Evolutionary conservation across 2,888 invertebrate species (phyloP).

Genomic region (Epinotia bilunana): DNA sequence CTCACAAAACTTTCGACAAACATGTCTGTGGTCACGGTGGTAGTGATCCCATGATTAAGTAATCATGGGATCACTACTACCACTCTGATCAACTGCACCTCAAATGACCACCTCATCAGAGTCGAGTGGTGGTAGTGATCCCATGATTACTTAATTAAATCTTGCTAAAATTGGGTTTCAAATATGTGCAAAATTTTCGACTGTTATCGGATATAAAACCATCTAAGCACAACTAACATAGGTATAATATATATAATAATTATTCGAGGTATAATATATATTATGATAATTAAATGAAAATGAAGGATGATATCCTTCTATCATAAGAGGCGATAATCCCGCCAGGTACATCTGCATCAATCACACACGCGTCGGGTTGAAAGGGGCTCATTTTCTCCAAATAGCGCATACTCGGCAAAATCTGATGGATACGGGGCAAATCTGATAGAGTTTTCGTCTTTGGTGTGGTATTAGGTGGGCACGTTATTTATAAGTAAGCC

Average conservation of each 20-base stretch:
- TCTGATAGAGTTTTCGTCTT: constrained; percentile 31
- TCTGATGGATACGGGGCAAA: constrained; percentile 40
- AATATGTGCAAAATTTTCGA: no score
- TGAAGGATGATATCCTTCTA: not conserved
- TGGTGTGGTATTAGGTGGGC: constrained; percentile 3
- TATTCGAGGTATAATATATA: no score
- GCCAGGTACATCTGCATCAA: constrained; percentile 32
- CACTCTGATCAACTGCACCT: no score
- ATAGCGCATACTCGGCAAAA: constrained; percentile 39
- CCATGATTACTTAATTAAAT: no score
- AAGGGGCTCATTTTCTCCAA: constrained; percentile 35
- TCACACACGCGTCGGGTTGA: constrained; percentile 29
- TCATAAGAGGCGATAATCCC: constrained; percentile 1
- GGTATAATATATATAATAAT: no score
- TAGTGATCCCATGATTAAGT: no score
- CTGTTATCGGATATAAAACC: not conserved
- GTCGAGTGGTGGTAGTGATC: no score
- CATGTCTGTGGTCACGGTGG: no score
- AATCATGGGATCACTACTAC: no score
- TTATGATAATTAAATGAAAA: constrained; percentile 3
- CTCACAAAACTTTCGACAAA: no score
- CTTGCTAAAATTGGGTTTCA: not conserved
- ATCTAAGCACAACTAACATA: not conserved
- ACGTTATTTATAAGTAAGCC: not conserved
- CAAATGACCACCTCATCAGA: no score